A percentile compares a stretch with the other conserved stretches of the same genome.
phyloP scores from a whole-genome alignment of 2,888 invertebrate species.

The Oasisia sp. region DNA sequence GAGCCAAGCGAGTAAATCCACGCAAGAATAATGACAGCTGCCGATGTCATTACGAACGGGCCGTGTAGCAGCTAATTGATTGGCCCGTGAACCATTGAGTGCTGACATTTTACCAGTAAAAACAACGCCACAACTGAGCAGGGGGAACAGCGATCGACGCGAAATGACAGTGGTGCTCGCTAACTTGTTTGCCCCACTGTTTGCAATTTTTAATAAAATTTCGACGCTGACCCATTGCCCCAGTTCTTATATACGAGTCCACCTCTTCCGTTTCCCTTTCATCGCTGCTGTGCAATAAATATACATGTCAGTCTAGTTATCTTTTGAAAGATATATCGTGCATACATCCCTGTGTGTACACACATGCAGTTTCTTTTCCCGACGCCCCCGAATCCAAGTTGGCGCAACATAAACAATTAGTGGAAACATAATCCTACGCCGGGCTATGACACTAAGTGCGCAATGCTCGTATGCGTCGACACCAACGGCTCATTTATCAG shows the following conservation, averaged over 20 bases:
- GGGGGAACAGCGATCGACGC: not conserved
- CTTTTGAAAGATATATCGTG: too few species aligned
- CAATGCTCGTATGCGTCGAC: not conserved
- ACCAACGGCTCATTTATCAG: not conserved
- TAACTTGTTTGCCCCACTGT: not conserved
- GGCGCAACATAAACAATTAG: not conserved
- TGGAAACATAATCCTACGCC: not conserved
- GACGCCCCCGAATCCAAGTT: not conserved
- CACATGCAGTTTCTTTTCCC: not conserved
- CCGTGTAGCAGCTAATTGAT: not conserved
- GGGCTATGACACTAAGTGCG: not conserved
- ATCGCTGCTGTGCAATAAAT: not conserved
- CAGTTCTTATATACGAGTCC: not conserved
- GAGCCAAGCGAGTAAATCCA: not conserved
- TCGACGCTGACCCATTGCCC: not conserved
- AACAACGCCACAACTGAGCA: not conserved
- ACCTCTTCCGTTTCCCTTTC: not conserved
- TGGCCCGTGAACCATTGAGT: not conserved
- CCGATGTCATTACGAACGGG: not conserved
- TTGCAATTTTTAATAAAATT: not conserved
- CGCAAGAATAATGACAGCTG: conserved; percentile 5
- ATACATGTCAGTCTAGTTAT: too few species aligned
- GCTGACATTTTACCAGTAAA: not conserved
- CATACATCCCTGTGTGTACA: not conserved
- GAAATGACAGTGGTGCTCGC: not conserved